Evolutionary conservation across 2,797 vertebrate genomes (phyloP).

Genomic region (Microctenopoma steveboyesi): DNA sequence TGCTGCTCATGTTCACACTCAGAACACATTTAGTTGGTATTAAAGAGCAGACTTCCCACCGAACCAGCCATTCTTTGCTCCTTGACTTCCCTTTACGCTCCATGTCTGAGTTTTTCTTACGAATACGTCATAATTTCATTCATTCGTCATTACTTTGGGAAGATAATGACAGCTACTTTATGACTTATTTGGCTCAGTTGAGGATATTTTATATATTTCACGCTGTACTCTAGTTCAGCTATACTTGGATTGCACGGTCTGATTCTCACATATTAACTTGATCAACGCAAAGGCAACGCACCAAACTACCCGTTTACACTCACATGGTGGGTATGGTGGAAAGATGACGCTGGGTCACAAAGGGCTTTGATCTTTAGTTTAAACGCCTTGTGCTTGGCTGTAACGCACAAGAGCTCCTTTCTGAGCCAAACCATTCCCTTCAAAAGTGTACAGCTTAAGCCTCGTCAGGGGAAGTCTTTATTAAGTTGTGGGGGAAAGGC

Average conservation of each 20-base stretch:
- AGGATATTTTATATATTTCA: conserved; percentile 30
- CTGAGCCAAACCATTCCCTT: conserved; percentile 63
- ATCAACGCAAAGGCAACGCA: conserved; percentile 63
- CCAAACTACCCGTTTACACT: conserved; percentile 51
- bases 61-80: conserved; percentile 32
- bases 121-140: conserved; percentile 3
- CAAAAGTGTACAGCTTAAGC: conserved; percentile 59
- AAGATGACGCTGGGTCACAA: conserved; percentile 70
- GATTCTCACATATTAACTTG: conserved; percentile 60
- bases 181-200: conserved; percentile 14
- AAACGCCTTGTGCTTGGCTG: conserved; percentile 70
- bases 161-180: conserved; percentile 25
- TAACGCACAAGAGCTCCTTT: conserved; percentile 58
- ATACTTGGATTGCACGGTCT: conserved; percentile 8
- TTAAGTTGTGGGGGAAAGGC: conserved; percentile 57
- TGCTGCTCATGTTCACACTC: conserved; percentile 51
- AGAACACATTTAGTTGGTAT: conserved; percentile 52
- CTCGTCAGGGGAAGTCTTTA: conserved; percentile 70
- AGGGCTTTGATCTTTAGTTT: conserved; percentile 68
- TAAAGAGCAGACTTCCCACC: conserved; percentile 31
- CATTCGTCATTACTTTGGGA: conserved; percentile 10
- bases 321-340: conserved; percentile 50
- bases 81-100: conserved; percentile 20
- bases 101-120: conserved; percentile 14
- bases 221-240: conserved; percentile 26